Conservation (phyloP, 2,113 vertebrate species). For the Penelope pileata region DNA sequence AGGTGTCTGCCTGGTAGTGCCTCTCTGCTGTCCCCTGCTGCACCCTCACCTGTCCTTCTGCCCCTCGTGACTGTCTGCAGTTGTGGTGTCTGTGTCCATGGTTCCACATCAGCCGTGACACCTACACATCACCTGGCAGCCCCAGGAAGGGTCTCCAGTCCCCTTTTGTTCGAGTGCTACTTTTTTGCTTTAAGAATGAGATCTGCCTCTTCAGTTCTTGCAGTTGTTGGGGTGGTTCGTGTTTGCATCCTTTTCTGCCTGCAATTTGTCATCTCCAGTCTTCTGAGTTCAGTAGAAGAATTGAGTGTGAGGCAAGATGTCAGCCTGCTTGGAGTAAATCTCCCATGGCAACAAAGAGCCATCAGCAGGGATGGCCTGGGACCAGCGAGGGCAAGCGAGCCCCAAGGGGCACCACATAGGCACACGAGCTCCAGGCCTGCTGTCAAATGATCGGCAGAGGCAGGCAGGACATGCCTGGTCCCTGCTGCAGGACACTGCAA, state of each 20-base stretch:
- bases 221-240: not conserved
- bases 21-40: not conserved
- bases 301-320: not conserved
- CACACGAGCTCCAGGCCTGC: not conserved
- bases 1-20: no score
- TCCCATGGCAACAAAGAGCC: not conserved
- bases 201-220: not conserved
- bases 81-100: not conserved
- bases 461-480: not conserved
- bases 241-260: not conserved
- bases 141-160: not conserved
- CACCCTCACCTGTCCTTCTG: not conserved
- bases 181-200: not conserved
- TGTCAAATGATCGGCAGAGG: not conserved
- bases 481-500: not conserved
- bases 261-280: not conserved
- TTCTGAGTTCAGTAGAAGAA: not conserved
- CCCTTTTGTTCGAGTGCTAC: not conserved
- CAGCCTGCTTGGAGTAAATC: not conserved
- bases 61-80: not conserved
- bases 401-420: not conserved
- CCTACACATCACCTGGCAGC: not conserved
- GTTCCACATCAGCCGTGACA: not conserved
- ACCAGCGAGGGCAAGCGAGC: not conserved
- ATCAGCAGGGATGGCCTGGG: not conserved